Base-by-base conservation (phyloP, 1,140 invertebrate genomes). In the Agrypnia vestita region DNA sequence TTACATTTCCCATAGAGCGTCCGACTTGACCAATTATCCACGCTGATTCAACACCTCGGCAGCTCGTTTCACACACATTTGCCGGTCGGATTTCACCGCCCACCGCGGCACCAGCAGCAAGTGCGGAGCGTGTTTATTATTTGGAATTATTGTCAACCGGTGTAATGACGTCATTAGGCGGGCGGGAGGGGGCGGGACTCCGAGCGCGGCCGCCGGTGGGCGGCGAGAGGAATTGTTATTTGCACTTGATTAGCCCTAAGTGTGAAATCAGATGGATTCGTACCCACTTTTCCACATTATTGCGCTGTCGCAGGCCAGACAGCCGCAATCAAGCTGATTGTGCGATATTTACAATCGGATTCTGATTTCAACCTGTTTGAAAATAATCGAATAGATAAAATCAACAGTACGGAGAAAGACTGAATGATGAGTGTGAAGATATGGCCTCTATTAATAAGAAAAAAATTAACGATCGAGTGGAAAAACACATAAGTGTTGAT, bases 141-240 rank as follows among this genome's bases (percentile, higher is more conserved):
- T 62, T 43, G 61, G 61, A 62, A 69, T 47, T 69, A 69, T 69
- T 69, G 64, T 69, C 64, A 69, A 47, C 64, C 35, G 64, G 61
- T 62, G 46, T 46, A 69, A 69, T 69, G 64, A 69, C 64, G 46
- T 69, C 64, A 69, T 69, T 69, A 69, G 64, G 46, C 11, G 61
- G 12, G 12, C 19, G 35, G 10, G 61, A 43, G 35, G 61, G 35
- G 61, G 61, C 61, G 61, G 61, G 19, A 64, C 15, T 59, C 55
- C 35, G 21, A 64, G n/a, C 61, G 25, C 21, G 61, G 61, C 10
- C 61, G 35, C 8, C 19, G n/a, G 61, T 64, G 61, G 61, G 61
- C 35, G 61, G 19, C 19, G 9, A 64, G 35, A 64, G 35, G 61
- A 64, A 64, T 64, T 43, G 61, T 59, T 59, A 59, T 59, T 55